phyloP scores from a whole-genome alignment of 2,797 vertebrate genomes.

The Enteromius radiatus region DNA sequence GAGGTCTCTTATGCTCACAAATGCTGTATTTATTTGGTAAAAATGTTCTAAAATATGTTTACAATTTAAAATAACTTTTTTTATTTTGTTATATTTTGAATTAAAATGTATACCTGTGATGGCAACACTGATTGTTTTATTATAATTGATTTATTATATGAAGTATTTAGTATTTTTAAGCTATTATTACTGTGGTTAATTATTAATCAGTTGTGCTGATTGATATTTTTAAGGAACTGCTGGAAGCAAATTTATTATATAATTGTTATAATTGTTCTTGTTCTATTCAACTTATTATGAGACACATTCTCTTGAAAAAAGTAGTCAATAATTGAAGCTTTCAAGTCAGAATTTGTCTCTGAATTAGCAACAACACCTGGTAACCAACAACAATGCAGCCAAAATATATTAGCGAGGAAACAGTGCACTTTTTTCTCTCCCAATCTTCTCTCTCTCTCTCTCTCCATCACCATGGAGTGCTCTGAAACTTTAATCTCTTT shows the following conservation, averaged over 20 bases:
- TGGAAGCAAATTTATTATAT: neutral
- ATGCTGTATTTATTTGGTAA: neutral
- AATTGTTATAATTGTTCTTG: neutral
- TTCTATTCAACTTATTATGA: neutral
- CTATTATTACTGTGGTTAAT: neutral
- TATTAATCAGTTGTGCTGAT: neutral
- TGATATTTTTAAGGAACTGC: neutral
- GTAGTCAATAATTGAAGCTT: neutral
- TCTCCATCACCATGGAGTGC: slow-evolving; percentile 33
- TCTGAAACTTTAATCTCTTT: slow-evolving; percentile 47
- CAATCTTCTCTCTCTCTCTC: neutral
- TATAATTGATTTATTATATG: no score
- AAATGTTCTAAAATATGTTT: neutral
- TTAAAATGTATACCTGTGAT: neutral
- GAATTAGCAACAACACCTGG: slow-evolving; percentile 33
- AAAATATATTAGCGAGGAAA: slow-evolving; percentile 46
- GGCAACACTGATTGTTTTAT: neutral
- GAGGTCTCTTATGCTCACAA: neutral
- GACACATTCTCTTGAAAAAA: neutral
- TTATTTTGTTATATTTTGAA: neutral
- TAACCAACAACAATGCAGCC: slow-evolving; percentile 28
- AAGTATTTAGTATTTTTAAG: neutral
- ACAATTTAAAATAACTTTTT: neutral
- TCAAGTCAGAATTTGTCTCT: neutral
- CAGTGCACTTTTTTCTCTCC: slow-evolving; percentile 29